Percentiles rank a stretch among this genome's conserved stretches.
Conservation (phyloP, 64 coral and sea anemone genomes). For the Pocillopora damicornis region DNA sequence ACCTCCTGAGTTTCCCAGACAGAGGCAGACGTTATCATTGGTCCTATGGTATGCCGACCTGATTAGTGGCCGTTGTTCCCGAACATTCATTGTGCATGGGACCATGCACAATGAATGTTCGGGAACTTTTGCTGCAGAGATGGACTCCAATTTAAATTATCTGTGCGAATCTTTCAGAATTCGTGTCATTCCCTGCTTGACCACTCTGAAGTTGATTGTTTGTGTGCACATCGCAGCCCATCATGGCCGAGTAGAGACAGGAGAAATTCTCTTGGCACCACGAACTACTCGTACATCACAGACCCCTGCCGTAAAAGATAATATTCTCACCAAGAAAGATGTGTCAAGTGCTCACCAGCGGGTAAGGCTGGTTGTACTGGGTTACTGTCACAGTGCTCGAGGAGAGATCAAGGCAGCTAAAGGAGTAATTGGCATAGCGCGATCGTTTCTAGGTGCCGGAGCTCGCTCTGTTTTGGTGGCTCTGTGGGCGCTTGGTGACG, state of each 20-base stretch:
- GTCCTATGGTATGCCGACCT: background rate
- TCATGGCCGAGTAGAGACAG: background rate
- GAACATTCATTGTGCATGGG: slow-evolving; percentile 10
- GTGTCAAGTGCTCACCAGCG: background rate
- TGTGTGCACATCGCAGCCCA: background rate
- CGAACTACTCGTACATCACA: too few species aligned
- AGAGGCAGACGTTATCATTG: background rate
- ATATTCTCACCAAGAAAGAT: slow-evolving; percentile 18
- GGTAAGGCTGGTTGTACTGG: slow-evolving; percentile 22
- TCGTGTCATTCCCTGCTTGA: slow-evolving; percentile 24
- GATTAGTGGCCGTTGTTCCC: background rate
- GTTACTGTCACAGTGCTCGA: slow-evolving; percentile 25
- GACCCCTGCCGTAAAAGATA: background rate
- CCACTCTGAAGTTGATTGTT: slow-evolving; percentile 18
- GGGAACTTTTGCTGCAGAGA: slow-evolving; percentile 16
- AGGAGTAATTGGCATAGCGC: slow-evolving; percentile 30
- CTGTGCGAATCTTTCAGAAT: slow-evolving; percentile 6
- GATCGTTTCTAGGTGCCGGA: slow-evolving; percentile 19
- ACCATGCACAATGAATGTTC: slow-evolving; percentile 11
- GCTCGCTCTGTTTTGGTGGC: slow-evolving; percentile 33
- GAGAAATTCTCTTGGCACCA: slow-evolving; percentile 8
- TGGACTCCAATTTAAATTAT: slow-evolving; percentile 12
- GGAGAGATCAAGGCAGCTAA: slow-evolving; percentile 19
- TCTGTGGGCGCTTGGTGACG: slow-evolving; percentile 19
- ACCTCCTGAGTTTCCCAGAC: too few species aligned